Evolutionary conservation across 2,888 invertebrate species (phyloP).

Genomic region (Epirrhoe alternata): DNA sequence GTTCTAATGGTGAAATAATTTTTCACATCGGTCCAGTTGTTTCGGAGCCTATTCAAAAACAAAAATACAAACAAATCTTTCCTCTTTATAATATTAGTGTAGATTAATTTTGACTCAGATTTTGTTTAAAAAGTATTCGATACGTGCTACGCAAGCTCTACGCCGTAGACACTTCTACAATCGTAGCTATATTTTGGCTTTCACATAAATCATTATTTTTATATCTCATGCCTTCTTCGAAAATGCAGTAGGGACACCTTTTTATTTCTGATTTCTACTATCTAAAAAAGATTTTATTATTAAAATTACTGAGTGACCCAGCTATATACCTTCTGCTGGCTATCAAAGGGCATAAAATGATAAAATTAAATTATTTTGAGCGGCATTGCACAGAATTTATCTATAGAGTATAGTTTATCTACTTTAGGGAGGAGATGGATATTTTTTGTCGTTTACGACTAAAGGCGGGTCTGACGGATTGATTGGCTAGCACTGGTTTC

Average conservation of each 20-base stretch:
- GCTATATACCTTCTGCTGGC: slow-evolving; percentile 36
- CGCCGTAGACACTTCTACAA: not conserved
- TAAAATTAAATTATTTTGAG: slow-evolving; percentile 49
- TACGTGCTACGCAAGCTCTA: not conserved
- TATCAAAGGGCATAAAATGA: slow-evolving; percentile 44
- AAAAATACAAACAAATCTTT: no score
- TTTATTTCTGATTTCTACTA: no score
- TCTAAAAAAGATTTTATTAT: no score
- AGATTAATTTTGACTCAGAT: no score
- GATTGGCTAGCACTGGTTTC: slow-evolving; percentile 26
- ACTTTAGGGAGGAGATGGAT: slow-evolving; percentile 34
- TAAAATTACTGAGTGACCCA: not conserved
- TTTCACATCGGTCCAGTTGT: no score
- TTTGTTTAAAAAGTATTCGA: not conserved
- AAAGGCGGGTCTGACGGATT: slow-evolving; percentile 41
- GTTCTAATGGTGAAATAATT: no score
- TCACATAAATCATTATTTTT: not conserved
- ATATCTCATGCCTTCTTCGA: no score
- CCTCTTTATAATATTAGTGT: no score
- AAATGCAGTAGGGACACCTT: no score
- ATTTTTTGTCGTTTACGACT: slow-evolving; percentile 41
- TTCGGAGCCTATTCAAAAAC: no score
- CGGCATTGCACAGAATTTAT: slow-evolving; percentile 57
- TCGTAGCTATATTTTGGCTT: not conserved
- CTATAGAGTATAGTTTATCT: slow-evolving; percentile 53